Conservation (phyloP, 92 coral and sea anemone species). For the Paragorgia papillata region DNA sequence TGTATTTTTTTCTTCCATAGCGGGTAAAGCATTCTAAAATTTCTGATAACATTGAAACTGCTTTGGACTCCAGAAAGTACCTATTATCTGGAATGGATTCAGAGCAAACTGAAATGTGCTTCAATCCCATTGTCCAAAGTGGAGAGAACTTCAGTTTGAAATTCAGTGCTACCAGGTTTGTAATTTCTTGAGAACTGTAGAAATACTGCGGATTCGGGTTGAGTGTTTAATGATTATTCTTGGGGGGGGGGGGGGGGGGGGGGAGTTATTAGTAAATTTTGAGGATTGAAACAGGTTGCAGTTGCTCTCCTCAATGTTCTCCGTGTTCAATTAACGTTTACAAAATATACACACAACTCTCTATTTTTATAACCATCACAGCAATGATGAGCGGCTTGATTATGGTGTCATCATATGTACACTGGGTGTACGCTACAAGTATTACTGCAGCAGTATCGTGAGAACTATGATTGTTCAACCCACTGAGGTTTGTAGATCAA, state of each 20-base stretch:
- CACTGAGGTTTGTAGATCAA: conserved; percentile 79
- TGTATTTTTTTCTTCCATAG: conserved; percentile 32
- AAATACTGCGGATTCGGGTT: no score
- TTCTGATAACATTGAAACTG: conserved; percentile 84
- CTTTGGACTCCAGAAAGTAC: conserved; percentile 85
- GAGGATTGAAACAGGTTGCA: no score
- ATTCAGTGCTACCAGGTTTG: conserved; percentile 91
- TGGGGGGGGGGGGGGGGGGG: no score
- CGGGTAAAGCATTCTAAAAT: conserved; percentile 92
- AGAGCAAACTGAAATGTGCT: conserved; percentile 99
- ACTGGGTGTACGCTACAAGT: conserved; percentile 96
- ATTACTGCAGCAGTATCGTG: conserved; percentile 90
- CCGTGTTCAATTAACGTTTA: no score
- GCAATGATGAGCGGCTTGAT: conserved; percentile 90
- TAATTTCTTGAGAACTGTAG: not conserved
- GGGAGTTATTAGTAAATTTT: no score
- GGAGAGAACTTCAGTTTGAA: conserved; percentile 95
- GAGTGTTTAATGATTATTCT: no score
- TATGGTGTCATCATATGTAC: conserved; percentile 95
- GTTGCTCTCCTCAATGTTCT: not conserved
- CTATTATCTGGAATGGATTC: conserved; percentile 92
- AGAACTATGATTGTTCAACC: conserved; percentile 98
- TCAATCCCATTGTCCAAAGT: conserved; percentile 95
- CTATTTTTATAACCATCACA: no score
- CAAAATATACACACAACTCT: no score